phyloP scores from a whole-genome alignment of 1,140 invertebrate genomes.

The Procambarus clarkii region DNA sequence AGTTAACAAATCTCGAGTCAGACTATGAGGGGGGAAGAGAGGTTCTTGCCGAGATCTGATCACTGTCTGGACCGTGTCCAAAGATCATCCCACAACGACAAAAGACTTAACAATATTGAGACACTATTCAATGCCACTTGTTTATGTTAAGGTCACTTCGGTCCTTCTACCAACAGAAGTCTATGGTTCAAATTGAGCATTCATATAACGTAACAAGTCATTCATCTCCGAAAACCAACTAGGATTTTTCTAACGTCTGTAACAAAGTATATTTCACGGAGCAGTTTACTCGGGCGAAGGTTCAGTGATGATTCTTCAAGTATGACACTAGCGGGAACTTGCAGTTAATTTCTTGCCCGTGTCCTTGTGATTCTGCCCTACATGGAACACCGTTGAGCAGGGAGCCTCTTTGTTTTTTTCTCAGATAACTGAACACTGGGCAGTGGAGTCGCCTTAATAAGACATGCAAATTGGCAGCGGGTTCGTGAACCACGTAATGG shows the following conservation, averaged over 20 bases:
- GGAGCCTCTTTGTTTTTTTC: neutral
- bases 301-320: neutral
- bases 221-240: neutral
- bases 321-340: neutral
- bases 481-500: neutral
- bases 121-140: conserved; percentile 8
- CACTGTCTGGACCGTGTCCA: too few species aligned
- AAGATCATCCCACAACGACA: neutral
- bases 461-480: neutral
- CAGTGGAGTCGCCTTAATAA: neutral
- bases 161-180: neutral
- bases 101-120: neutral
- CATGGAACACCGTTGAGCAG: neutral
- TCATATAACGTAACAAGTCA: neutral
- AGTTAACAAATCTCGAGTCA: too few species aligned
- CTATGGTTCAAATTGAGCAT: neutral
- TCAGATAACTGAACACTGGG: neutral
- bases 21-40: too few species aligned
- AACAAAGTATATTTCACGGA: neutral
- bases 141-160: neutral
- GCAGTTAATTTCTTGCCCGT: neutral
- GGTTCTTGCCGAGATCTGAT: too few species aligned
- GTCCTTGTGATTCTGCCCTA: neutral
- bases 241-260: neutral
- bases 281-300: neutral